Conservation (phyloP, 2,113 vertebrate genomes). For the Sapajus apella region DNA sequence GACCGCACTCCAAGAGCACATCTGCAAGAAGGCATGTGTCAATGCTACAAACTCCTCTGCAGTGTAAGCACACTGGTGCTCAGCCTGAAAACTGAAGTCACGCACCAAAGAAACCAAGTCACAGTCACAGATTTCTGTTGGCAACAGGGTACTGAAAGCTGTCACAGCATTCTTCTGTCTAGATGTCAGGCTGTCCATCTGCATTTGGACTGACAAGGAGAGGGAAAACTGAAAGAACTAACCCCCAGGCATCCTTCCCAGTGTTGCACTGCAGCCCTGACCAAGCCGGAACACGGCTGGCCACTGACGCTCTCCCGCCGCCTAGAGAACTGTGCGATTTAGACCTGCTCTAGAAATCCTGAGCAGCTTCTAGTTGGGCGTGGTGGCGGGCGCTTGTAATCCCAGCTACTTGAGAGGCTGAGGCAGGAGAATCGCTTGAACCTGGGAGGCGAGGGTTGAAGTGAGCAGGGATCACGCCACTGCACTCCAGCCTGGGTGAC, state of each 20-base stretch:
- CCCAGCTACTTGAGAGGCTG: too few species aligned
- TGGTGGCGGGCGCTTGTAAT: accelerated
- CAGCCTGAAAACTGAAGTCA: slow-evolving; percentile 14
- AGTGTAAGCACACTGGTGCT: not conserved
- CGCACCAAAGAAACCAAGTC: not conserved
- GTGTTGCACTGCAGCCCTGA: not conserved
- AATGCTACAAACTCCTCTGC: not conserved
- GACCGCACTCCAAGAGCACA: not conserved
- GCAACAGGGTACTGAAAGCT: not conserved
- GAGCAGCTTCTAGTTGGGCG: not conserved
- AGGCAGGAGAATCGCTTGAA: too few species aligned
- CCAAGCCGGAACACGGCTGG: not conserved
- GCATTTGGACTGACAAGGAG: not conserved
- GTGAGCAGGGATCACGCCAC: too few species aligned
- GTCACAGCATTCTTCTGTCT: not conserved
- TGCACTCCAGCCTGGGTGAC: too few species aligned
- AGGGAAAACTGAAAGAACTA: not conserved
- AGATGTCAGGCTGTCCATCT: not conserved
- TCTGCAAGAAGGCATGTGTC: slow-evolving; percentile 3
- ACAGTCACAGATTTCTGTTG: not conserved
- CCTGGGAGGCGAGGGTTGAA: too few species aligned
- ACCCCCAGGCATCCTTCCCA: not conserved
- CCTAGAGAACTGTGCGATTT: not conserved
- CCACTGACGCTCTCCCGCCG: too few species aligned
- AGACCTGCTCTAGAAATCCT: not conserved